Conservation (phyloP, 2,797 vertebrate genomes). For the Scyliorhinus canicula region DNA sequence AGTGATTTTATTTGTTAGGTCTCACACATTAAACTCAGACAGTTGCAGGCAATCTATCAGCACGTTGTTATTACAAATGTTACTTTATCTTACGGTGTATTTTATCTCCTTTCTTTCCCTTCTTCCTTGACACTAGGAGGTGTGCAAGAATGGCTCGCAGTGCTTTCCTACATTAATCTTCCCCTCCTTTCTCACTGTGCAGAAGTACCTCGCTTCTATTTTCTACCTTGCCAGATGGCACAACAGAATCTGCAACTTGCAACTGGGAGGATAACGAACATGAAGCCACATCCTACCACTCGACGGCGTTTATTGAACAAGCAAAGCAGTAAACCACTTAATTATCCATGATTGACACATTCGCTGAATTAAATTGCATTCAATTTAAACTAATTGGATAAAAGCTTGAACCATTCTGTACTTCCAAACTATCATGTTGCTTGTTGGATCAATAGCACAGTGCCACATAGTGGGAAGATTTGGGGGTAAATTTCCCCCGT, state of each 20-base stretch:
- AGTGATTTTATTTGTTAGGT: background rate
- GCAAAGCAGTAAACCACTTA: background rate
- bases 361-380: background rate
- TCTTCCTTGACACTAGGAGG: background rate
- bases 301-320: background rate
- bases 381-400: background rate
- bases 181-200: background rate
- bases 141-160: background rate
- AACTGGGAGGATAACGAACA: slow-evolving; percentile 9
- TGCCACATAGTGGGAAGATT: background rate
- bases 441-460: background rate
- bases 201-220: background rate
- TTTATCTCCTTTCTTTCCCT: background rate
- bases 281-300: slow-evolving; percentile 25
- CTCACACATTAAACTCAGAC: background rate
- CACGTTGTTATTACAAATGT: background rate
- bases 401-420: background rate
- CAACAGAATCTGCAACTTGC: background rate
- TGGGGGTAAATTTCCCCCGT: background rate
- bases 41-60: background rate
- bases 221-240: slow-evolving; percentile 25
- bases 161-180: background rate
- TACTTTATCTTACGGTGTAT: background rate
- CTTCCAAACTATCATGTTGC: background rate
- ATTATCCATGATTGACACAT: background rate